phyloP scores from a whole-genome alignment of 2,797 vertebrate genomes.

The Choloepus didactylus region DNA sequence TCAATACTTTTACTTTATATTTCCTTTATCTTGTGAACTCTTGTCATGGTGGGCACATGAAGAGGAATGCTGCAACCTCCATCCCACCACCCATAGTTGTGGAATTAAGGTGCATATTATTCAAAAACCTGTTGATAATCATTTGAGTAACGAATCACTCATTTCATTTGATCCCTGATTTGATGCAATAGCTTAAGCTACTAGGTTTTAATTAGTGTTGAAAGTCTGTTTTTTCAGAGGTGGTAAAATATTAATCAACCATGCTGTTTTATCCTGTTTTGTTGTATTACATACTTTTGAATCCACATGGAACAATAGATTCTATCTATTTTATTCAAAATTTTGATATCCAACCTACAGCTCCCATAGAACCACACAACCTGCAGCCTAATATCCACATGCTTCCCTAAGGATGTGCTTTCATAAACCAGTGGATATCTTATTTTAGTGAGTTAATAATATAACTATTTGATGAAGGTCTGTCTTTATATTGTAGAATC shows the following conservation, averaged over 20 bases:
- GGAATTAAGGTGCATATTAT: neutral
- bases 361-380: neutral
- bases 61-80: rapidly evolving
- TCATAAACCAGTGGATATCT: neutral
- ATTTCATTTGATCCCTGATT: constrained; percentile 1
- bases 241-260: neutral
- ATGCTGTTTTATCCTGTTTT: neutral
- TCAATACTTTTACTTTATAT: neutral
- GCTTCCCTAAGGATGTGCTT: neutral
- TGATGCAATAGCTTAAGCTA: neutral
- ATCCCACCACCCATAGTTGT: neutral
- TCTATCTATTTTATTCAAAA: neutral
- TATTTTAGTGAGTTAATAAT: neutral
- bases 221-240: neutral
- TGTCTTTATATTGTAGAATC: neutral
- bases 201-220: neutral
- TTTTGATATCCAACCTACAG: neutral
- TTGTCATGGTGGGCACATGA: neutral
- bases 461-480: neutral
- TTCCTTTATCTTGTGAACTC: neutral
- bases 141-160: neutral
- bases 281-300: neutral
- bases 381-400: neutral
- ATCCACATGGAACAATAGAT: neutral
- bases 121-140: neutral